Conservation (phyloP, 2,888 invertebrate species). For the Pycnomerus fuliginosus region DNA sequence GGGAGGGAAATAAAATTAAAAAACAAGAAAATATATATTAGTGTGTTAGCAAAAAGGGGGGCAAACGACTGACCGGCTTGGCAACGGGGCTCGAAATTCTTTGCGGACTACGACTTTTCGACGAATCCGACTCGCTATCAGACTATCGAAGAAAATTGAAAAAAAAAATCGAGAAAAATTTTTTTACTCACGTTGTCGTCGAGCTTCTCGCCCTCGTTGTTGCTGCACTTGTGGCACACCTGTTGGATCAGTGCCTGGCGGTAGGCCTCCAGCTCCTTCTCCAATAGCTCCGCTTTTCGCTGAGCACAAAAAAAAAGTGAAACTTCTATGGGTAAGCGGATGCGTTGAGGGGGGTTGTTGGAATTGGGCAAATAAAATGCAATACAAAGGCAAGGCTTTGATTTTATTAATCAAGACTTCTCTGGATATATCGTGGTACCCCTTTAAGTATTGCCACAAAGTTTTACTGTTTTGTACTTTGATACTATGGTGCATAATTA, state of each 20-base stretch:
- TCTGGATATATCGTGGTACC: no score
- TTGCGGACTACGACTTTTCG: slow-evolving; percentile 28
- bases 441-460: no score
- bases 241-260: slow-evolving; percentile 71
- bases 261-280: slow-evolving; percentile 75
- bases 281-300: slow-evolving; percentile 75
- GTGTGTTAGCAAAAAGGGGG: no score
- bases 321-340: no score
- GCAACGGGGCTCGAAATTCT: slow-evolving; percentile 28
- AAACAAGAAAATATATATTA: no score
- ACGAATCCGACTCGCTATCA: slow-evolving; percentile 31
- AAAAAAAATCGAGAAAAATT: slow-evolving; percentile 14
- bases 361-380: neutral
- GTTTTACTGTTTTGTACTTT: no score
- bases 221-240: slow-evolving; percentile 66
- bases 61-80: slow-evolving; percentile 45
- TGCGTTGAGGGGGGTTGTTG: no score
- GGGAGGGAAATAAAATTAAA: no score
- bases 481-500: no score
- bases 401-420: no score
- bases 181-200: slow-evolving; percentile 60
- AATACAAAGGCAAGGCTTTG: no score
- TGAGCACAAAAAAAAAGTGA: slow-evolving; percentile 45
- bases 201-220: slow-evolving; percentile 54
- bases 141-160: slow-evolving; percentile 24